Percentiles rank a stretch among this genome's conserved stretches.
Conservation (phyloP, 2,797 vertebrate species). For the Helarctos malayanus region DNA sequence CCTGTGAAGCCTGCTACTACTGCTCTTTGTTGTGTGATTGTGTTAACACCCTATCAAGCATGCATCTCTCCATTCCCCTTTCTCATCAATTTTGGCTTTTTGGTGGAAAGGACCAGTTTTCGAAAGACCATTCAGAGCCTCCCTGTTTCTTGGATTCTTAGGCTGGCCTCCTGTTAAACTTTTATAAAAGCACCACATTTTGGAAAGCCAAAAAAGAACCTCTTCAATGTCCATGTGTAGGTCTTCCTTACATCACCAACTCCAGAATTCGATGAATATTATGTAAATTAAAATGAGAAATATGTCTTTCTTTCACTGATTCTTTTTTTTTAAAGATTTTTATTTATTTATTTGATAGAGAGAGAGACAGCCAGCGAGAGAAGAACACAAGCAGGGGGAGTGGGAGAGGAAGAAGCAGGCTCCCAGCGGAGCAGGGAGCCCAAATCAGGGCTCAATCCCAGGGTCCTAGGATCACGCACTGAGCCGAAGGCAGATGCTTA, state of each 20-base stretch:
- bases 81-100: slow-evolving; percentile 48
- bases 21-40: slow-evolving; percentile 57
- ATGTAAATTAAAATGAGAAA: slow-evolving; percentile 45
- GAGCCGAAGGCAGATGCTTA: too few relatives aligned
- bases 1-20: slow-evolving; percentile 32
- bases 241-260: slow-evolving; percentile 33
- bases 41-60: slow-evolving; percentile 29
- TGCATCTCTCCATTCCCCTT: neutral
- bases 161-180: slow-evolving; percentile 47
- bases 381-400: too few relatives aligned
- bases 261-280: slow-evolving; percentile 64
- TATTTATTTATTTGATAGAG: too few relatives aligned
- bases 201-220: slow-evolving; percentile 48
- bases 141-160: slow-evolving; percentile 64
- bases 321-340: neutral
- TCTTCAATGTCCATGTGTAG: neutral
- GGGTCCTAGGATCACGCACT: too few relatives aligned
- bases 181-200: slow-evolving; percentile 61
- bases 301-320: slow-evolving; percentile 26
- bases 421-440: too few relatives aligned
- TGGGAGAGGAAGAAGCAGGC: too few relatives aligned
- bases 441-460: too few relatives aligned
- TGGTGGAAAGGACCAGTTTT: slow-evolving; percentile 50
- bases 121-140: slow-evolving; percentile 59
- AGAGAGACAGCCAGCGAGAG: too few relatives aligned